These are phyloP conservation scores for Drosophila hamatofila DNA, from an alignment of 2,888 invertebrate genomes.

Conservation along the genomic window DNA sequence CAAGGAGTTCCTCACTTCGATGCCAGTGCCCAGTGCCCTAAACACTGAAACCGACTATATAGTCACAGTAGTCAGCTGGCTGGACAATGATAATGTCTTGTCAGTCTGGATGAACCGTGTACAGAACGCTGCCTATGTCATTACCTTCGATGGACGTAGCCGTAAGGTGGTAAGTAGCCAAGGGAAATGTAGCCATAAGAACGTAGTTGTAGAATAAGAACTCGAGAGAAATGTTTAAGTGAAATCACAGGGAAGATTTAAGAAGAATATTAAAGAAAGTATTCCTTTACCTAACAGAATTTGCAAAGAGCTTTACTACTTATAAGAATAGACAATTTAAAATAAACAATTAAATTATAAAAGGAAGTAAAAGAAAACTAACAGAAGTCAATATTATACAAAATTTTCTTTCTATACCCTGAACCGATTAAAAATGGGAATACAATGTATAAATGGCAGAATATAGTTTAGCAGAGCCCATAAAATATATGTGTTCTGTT, in stretches of 20 bases:
- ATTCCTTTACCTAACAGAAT: too few species aligned
- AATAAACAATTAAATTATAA: too few species aligned
- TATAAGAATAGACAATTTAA: too few species aligned
- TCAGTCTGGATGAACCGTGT: slow-evolving; percentile 96
- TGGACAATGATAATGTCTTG: slow-evolving; percentile 89
- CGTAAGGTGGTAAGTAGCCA: slow-evolving; percentile 74
- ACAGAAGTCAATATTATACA: too few species aligned
- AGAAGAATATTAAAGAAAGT: too few species aligned
- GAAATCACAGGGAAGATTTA: background rate
- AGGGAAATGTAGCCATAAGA: background rate
- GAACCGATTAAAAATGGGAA: too few species aligned
- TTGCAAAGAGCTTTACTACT: too few species aligned
- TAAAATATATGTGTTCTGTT: too few species aligned
- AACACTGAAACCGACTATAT: slow-evolving; percentile 83
- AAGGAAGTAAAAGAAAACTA: too few species aligned
- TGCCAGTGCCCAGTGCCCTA: slow-evolving; percentile 82
- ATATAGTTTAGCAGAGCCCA: too few species aligned
- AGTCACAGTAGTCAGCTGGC: slow-evolving; percentile 91
- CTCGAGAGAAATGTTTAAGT: background rate
- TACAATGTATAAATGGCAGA: too few species aligned
- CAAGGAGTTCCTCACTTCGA: slow-evolving; percentile 70
- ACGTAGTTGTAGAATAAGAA: background rate
- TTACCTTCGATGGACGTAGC: slow-evolving; percentile 87
- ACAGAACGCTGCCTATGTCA: slow-evolving; percentile 90
- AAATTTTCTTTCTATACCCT: too few species aligned